Base-by-base conservation (phyloP, 2,113 vertebrate species). In the Limnothrissa miodon region DNA sequence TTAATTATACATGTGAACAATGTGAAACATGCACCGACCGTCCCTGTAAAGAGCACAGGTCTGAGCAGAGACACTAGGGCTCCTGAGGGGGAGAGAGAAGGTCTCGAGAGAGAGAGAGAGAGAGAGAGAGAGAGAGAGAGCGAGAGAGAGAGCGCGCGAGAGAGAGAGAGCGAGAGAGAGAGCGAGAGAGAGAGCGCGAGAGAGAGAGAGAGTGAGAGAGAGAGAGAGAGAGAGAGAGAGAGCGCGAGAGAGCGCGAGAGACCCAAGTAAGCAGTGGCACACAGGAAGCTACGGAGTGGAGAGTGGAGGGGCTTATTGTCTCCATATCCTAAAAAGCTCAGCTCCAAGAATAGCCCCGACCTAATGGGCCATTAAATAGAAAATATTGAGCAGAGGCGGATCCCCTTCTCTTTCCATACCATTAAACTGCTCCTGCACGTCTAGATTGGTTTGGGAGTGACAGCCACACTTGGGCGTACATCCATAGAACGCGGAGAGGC, bases 351-450 rank as follows among this genome's bases (percentile, higher is more conserved):
- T 36, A 93, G 84, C 80, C 81, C 87, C n/a, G 83, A 82, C 83
- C 86, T 93, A 92, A 94, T 93, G 92, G 89, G 6, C 89, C 93
- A 91, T 93, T 93, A 94, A 94, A 94, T 92, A 90, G 92, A 88
- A 87, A 92, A 90, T 87, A 93, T 86, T 88, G 90, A 91, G 87
- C 74, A 48, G 46, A 48, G 79, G 45, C 46, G 79, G 79, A 36
- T 33, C 45, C 33, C 46, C 78, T 89, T 91, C 89, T 91, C 86
- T 90, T 91, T 91, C 85, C 92, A 92, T 92, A 87, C 88, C 89
- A 89, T 93, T 94, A 92, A 94, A 91, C 88, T 89, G 85, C 85
- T 83, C 86, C 88, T 87, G 84, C 88, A 88, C 84, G 90, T 81
- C 86, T 90, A 92, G 93, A 92, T 90, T 91, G 89, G 78, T 85